A percentile compares a stretch with the other conserved stretches of the same genome.
Conservation (phyloP, 2,797 vertebrate genomes). For the Pyrocephalus nanus region DNA sequence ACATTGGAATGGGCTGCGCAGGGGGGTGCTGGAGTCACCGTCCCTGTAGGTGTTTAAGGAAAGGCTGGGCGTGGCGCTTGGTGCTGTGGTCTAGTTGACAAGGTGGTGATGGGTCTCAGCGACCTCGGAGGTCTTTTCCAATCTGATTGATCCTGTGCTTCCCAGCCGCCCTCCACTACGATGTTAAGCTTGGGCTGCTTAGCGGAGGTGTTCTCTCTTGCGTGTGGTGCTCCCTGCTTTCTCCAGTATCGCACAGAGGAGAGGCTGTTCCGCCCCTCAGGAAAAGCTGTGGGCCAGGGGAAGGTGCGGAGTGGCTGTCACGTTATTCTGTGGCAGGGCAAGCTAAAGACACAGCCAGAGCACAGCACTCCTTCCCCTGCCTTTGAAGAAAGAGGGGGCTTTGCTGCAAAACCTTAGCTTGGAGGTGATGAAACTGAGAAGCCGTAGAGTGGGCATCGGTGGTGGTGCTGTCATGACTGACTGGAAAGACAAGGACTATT, state of each 20-base stretch:
- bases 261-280: not conserved
- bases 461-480: not conserved
- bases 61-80: not conserved
- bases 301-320: not conserved
- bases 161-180: fast-evolving
- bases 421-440: not conserved
- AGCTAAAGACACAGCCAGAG: not conserved
- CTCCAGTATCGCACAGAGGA: fast-evolving
- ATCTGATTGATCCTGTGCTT: fast-evolving
- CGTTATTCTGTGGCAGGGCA: not conserved
- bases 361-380: not conserved
- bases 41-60: not conserved
- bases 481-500: not conserved
- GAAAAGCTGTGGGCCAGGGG: fast-evolving
- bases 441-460: fast-evolving
- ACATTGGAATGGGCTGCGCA: not conserved
- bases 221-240: fast-evolving
- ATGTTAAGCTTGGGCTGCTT: not conserved
- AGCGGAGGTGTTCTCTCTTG: fast-evolving
- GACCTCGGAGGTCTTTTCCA: not conserved
- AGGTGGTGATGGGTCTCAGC: not conserved
- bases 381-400: not conserved
- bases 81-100: not conserved
- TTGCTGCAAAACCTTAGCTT: not conserved
- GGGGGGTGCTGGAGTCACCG: not conserved